Evolutionary conservation across 2,113 vertebrate genomes (phyloP), one percentile per base, ranked within the genome.

Genomic region (Oplegnathus fasciatus): DNA sequence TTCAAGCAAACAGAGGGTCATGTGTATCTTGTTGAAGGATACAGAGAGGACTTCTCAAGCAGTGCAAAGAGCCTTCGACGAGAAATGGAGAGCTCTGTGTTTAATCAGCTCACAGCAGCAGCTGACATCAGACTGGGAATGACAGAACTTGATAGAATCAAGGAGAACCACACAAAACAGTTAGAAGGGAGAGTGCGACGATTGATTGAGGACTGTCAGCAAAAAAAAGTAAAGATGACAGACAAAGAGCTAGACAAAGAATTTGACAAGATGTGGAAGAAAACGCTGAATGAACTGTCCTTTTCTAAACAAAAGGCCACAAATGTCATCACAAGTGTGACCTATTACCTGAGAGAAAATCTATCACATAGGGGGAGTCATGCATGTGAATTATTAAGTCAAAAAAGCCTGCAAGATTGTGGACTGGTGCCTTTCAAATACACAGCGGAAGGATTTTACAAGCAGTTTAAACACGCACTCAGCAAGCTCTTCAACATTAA

Each of bases 231-330:
- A 9, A 1, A 57, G 6, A 72, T 77, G 62, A 22, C 42, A 24
- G 91, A 92, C 0, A 0, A 5, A 4, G 34, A 94, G 22, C 75
- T 95, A 0, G 60, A 85, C 0, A 1, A 10, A 6, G 46, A 54
- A 18, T 95, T 95, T 91, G 62, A 87, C 0, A 65, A 81, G 8
- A 87, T 94, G 74, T 95, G 94, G 94, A 17, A 6, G 0, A 1
- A 82, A 85, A 87, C 0, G 10, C 0, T 83, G 0, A 3, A 46
- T 0, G 74, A 86, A 18, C 48, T 93, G 0, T 40, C 69, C 1
- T 85, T 74, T 60, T 20, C 1, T 1, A 7, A 61, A 58, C 28
- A 58, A 28, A 6, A 55, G 1, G 15, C 0, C 2, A 54, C 0
- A 11, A 1, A 84, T n/a, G 34, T 95, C 18, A 42, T 5, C 2